Evolutionary conservation across 2,797 vertebrate genomes (phyloP).

Genomic region (Tarsius wallacei): DNA sequence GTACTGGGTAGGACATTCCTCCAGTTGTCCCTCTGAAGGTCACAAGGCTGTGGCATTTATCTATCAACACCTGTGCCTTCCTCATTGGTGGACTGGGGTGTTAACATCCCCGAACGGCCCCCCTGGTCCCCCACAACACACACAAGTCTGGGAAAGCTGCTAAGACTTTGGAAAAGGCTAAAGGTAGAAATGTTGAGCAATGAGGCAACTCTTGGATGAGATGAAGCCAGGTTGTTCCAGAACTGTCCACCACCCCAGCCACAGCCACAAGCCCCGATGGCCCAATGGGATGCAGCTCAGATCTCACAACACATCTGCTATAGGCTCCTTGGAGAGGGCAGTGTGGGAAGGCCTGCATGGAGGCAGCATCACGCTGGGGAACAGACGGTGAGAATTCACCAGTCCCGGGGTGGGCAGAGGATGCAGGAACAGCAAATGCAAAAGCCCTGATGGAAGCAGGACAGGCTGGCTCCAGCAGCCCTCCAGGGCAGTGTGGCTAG

Average conservation of each 20-base stretch:
- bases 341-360: not conserved
- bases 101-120: not conserved
- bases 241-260: too few relatives aligned
- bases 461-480: not conserved
- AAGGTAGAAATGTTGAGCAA: too few relatives aligned
- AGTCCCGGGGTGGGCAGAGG: not conserved
- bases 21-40: not conserved
- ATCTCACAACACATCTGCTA: not conserved
- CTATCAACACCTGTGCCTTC: not conserved
- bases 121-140: accelerated
- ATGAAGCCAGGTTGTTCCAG: too few relatives aligned
- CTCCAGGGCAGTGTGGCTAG: not conserved
- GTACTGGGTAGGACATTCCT: not conserved
- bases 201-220: not conserved
- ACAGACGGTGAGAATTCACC: not conserved
- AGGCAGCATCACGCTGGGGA: too few relatives aligned
- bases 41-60: not conserved
- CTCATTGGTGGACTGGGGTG: not conserved
- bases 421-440: not conserved
- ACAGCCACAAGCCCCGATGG: not conserved
- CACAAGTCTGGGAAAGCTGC: too few relatives aligned
- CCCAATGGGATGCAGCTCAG: not conserved
- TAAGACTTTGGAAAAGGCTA: not conserved
- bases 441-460: not conserved
- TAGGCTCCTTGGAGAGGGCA: not conserved